These are phyloP conservation scores for Formica exsecta DNA, from an alignment of 1,140 invertebrate genomes.

Conservation along the genomic window DNA sequence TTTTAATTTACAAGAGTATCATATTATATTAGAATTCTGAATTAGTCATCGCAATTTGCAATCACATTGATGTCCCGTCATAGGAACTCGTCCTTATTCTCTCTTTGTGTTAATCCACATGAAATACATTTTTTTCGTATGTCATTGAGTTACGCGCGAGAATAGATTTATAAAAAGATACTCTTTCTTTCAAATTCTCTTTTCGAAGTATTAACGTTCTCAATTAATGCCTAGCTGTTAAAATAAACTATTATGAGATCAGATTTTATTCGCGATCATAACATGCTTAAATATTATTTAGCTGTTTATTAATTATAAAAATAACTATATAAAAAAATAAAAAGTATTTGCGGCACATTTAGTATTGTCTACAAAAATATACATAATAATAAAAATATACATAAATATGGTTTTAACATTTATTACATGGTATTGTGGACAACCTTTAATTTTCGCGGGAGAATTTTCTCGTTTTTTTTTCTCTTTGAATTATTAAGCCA, in stretches of 20 bases:
- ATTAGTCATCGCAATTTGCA: not conserved
- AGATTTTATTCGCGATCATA: not conserved
- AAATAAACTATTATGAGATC: not conserved
- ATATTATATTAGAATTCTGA: not conserved
- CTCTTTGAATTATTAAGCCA: not conserved
- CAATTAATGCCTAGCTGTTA: not conserved
- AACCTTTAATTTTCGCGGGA: not conserved
- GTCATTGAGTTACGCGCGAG: not conserved
- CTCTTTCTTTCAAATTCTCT: not conserved
- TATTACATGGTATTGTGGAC: not conserved
- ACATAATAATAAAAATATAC: no score
- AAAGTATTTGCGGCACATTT: not conserved
- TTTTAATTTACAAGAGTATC: not conserved
- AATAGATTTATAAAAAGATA: not conserved
- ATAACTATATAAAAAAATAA: not conserved
- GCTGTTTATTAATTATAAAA: not conserved
- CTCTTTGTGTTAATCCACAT: not conserved
- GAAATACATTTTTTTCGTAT: constrained; percentile 5
- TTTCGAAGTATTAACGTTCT: not conserved
- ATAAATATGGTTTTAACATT: not conserved
- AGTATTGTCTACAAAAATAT: not conserved
- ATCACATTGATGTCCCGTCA: not conserved
- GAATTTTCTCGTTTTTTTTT: not conserved
- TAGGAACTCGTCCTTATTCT: constrained; percentile 4
- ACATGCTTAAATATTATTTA: no score